phyloP scores from a whole-genome alignment of 2,113 vertebrate species.

The Pampusana beccarii region DNA sequence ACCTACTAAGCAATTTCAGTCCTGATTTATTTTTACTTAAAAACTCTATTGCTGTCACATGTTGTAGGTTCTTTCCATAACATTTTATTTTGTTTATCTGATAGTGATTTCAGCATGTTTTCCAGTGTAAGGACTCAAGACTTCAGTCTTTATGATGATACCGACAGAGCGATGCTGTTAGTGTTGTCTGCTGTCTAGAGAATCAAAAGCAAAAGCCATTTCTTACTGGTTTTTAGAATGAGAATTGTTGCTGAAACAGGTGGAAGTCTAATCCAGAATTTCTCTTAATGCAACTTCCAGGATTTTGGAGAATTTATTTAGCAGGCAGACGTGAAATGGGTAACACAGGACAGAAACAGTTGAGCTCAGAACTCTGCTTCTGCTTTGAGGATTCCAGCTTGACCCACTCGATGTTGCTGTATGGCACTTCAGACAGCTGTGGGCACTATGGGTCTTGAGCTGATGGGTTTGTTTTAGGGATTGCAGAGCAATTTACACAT shows the following conservation, averaged over 20 bases:
- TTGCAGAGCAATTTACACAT: background rate
- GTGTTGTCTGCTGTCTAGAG: background rate
- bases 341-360: accelerated
- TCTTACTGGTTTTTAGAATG: background rate
- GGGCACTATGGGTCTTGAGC: background rate
- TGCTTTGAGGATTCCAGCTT: background rate
- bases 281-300: background rate
- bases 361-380: background rate
- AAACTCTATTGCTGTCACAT: background rate
- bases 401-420: background rate
- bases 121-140: background rate
- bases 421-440: background rate
- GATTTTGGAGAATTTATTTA: background rate
- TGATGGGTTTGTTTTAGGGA: background rate
- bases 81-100: background rate
- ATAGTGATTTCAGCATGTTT: background rate
- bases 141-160: background rate
- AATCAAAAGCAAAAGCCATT: background rate
- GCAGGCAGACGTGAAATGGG: accelerated
- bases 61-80: background rate
- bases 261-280: background rate
- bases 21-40: background rate
- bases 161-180: background rate
- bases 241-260: background rate
- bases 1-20: background rate